Percentiles rank a stretch among this genome's conserved stretches.
phyloP scores from a whole-genome alignment of 2,888 invertebrate genomes.

The Eristalis arbustorum region DNA sequence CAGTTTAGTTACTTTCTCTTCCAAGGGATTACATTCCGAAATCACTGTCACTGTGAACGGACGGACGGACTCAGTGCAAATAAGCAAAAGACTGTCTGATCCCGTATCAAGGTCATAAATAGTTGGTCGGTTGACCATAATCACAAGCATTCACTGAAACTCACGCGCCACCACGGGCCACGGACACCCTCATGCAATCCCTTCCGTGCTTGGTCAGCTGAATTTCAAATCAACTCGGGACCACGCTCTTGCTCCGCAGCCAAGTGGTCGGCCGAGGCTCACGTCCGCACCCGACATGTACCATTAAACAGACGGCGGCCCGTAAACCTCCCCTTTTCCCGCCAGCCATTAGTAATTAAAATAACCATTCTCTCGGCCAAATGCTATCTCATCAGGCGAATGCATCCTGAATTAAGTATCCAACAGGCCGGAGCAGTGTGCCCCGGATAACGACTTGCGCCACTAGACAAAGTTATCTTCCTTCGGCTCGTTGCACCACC shows the following conservation, averaged over 20 bases:
- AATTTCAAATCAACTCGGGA: neutral
- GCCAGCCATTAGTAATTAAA: slow-evolving; percentile 57
- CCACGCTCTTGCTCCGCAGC: neutral
- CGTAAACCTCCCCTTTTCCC: neutral
- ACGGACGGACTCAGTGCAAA: neutral
- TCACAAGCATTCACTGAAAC: neutral
- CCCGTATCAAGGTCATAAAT: neutral
- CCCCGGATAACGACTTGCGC: slow-evolving; percentile 48
- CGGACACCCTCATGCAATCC: neutral
- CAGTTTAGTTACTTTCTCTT: slow-evolving; percentile 16
- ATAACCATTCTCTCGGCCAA: slow-evolving; percentile 59
- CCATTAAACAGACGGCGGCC: slow-evolving; percentile 23
- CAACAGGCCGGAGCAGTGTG: slow-evolving; percentile 50
- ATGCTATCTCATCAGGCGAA: slow-evolving; percentile 59
- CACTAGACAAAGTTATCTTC: slow-evolving; percentile 50
- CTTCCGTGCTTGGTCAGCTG: neutral
- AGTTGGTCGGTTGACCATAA: neutral
- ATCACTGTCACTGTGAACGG: neutral
- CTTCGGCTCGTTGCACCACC: neutral
- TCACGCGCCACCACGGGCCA: neutral
- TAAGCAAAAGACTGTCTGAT: neutral
- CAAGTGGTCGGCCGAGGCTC: neutral
- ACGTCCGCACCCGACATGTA: slow-evolving; percentile 8
- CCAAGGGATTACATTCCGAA: neutral
- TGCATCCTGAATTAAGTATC: slow-evolving; percentile 63